Evolutionary conservation across 92 coral and sea anemone genomes (phyloP), one percentile per base, ranked within the genome.

Genomic region (Bergia puertoricense): DNA sequence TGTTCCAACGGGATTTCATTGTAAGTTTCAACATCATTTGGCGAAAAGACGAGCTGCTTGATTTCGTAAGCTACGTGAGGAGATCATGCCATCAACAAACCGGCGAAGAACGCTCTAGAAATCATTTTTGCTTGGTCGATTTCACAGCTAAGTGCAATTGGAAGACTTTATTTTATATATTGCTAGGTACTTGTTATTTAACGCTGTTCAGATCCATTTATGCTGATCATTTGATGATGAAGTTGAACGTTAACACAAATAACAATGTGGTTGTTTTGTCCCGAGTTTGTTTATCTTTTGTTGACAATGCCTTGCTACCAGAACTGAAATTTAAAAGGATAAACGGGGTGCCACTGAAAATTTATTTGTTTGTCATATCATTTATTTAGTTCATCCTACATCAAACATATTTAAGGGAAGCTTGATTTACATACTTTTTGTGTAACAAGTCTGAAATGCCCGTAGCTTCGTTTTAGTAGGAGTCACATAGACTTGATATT

Each of bases 241-340:
- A 56, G 37, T 79, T 30, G 82, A 79, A 80, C 30, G 46, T 11
- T 56, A 22, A 14, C 36, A 23, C 37, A 40, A 54, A 79, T 37
- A 59, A 68, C 40, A 30, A 23, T 15, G 71, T 80, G 72, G 48
- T 18, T 42, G 37, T 10, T 78, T 20, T 23, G 66, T 10, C 72
- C 40, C 44, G n/a, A 80, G 72, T 80, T 54, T 80, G 85, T 80
- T 80, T 80, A 80, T 80, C 72, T 57, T 80, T 80, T 18, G 84
- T 36, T 54, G 50, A 80, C 71, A 54, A 57, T 56, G 5, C 73
- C 45, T 30, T 80, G 15, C 72, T 80, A 80, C 85, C 72, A 80
- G 48, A 80, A 54, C 85, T 54, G 20, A 38, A 16, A 50, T 4
- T 48, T 23, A 9, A 23, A 18, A 57, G 14, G 54, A 48, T 37